phyloP scores from a whole-genome alignment of 2,797 vertebrate species.

The Crenichthys baileyi region DNA sequence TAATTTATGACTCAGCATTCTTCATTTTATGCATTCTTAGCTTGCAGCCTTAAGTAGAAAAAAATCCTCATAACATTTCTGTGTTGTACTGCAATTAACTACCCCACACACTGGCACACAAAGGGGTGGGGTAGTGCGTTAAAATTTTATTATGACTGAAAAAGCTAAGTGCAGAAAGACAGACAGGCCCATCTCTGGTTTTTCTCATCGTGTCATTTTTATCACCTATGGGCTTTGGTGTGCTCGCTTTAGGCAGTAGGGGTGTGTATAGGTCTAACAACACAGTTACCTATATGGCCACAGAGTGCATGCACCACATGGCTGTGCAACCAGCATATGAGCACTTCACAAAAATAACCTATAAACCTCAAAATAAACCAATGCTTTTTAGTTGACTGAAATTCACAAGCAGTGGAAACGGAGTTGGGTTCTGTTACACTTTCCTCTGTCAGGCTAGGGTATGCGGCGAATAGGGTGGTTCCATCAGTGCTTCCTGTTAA shows the following conservation, averaged over 20 bases:
- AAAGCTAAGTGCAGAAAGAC: conserved; percentile 52
- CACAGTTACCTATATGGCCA: conserved; percentile 49
- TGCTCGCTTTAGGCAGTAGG: conserved; percentile 47
- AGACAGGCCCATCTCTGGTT: conserved; percentile 77
- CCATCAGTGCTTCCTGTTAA: conserved; percentile 60
- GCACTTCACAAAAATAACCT: conserved; percentile 46
- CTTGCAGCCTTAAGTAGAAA: conserved; percentile 55
- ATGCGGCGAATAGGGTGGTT: conserved; percentile 65
- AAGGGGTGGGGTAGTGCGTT: conserved; percentile 60
- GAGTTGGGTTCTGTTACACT: conserved; percentile 58
- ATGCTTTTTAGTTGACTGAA: conserved; percentile 54
- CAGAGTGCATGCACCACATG: conserved; percentile 23
- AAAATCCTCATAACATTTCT: conserved; percentile 63
- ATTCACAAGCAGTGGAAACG: conserved; percentile 61
- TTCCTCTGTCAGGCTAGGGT: conserved; percentile 53
- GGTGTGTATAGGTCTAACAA: conserved; percentile 57
- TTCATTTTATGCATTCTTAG: conserved; percentile 78
- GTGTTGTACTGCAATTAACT: conserved; percentile 76
- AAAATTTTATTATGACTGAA: conserved; percentile 76
- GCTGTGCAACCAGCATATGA: conserved; percentile 23
- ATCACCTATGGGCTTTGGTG: conserved; percentile 72
- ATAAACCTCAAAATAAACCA: conserved; percentile 59
- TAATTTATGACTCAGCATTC: conserved; percentile 80
- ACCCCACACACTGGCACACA: conserved; percentile 69
- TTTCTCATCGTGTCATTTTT: conserved; percentile 81